Evolutionary conservation across 2,113 vertebrate genomes (phyloP).

Genomic region (Prionailurus viverrinus): DNA sequence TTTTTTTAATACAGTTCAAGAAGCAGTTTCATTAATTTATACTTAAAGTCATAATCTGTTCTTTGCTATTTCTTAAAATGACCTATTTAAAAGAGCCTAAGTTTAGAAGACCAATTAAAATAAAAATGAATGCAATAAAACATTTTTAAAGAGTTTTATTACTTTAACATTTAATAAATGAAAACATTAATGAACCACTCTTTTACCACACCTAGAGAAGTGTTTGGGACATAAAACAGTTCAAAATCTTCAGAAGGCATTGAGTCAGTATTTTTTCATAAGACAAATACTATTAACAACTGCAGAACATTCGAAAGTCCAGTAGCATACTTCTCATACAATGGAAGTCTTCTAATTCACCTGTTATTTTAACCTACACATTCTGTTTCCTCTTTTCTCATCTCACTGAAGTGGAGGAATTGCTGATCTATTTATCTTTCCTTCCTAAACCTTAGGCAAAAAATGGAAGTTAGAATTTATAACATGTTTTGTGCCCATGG

Average conservation of each 20-base stretch:
- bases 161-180: slow-evolving; percentile 24
- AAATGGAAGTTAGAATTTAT: slow-evolving; percentile 29
- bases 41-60: slow-evolving; percentile 34
- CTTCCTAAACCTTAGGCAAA: slow-evolving; percentile 7
- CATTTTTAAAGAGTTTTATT: slow-evolving; percentile 43
- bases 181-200: neutral
- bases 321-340: neutral
- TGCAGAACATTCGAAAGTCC: neutral
- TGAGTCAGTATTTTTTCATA: neutral
- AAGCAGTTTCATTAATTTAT: slow-evolving; percentile 31
- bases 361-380: neutral
- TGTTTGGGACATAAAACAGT: slow-evolving; percentile 10
- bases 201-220: slow-evolving; percentile 19
- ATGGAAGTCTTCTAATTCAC: neutral
- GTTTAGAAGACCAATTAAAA: slow-evolving; percentile 10
- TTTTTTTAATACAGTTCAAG: neutral
- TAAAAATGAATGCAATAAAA: slow-evolving; percentile 16
- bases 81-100: neutral
- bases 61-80: slow-evolving; percentile 40
- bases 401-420: neutral
- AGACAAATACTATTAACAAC: neutral
- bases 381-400: neutral
- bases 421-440: neutral
- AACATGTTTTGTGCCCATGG: neutral
- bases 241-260: neutral